Conservation (phyloP, 2,113 vertebrate species). For the Hippocampus mohnikei region DNA sequence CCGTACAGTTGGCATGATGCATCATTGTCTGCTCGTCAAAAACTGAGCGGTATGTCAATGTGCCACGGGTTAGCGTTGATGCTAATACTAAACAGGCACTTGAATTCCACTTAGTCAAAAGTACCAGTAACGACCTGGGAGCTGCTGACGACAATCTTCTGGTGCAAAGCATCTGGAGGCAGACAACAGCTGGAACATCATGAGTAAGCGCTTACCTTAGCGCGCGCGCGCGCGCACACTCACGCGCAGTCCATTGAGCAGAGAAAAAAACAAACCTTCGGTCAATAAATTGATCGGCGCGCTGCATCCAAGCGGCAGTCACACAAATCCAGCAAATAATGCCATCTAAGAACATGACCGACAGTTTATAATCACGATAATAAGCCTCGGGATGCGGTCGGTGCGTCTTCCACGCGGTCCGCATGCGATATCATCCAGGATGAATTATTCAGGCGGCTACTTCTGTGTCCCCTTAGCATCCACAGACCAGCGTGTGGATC, state of each 20-base stretch:
- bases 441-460: slow-evolving; percentile 56
- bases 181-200: slow-evolving; percentile 9
- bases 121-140: slow-evolving; percentile 80
- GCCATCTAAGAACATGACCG: neutral
- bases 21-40: neutral
- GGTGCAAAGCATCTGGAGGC: slow-evolving; percentile 83
- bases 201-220: neutral
- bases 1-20: neutral
- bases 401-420: neutral
- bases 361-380: neutral
- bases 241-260: neutral
- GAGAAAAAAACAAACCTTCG: slow-evolving; percentile 26
- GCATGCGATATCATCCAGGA: slow-evolving; percentile 21
- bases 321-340: neutral
- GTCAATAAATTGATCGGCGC: slow-evolving; percentile 23
- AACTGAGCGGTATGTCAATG: neutral
- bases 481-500: slow-evolving; percentile 12
- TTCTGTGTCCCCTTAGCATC: slow-evolving; percentile 19
- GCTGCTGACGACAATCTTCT: slow-evolving; percentile 88
- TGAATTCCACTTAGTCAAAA: neutral
- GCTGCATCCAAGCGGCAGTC: neutral
- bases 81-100: neutral
- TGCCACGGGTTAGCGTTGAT: neutral
- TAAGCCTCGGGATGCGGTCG: neutral
- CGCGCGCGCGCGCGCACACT: neutral